These are phyloP conservation scores for Saccostrea cuccullata DNA, from an alignment of 1,140 invertebrate genomes.

Conservation along the genomic window DNA sequence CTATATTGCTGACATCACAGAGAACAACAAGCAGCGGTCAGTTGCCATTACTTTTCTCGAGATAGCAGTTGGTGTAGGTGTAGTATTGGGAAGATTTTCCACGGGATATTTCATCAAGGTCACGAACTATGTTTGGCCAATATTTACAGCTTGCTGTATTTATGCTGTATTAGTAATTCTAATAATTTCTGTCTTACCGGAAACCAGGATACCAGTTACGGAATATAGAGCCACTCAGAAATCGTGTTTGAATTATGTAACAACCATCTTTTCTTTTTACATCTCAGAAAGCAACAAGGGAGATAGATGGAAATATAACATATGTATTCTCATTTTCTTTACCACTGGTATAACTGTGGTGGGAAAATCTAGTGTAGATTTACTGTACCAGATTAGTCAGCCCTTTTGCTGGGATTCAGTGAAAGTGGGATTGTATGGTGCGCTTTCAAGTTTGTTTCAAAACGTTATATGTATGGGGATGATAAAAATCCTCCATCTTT, in stretches of 20 bases:
- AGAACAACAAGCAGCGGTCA: conserved; percentile 39
- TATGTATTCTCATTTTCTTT: conserved; percentile 42
- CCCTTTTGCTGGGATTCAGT: conserved; percentile 57
- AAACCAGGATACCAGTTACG: conserved; percentile 26
- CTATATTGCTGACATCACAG: conserved; percentile 48
- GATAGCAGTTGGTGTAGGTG: conserved; percentile 15
- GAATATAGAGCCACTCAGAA: background rate
- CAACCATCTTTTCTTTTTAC: conserved; percentile 42
- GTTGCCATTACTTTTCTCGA: conserved; percentile 42
- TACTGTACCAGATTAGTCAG: conserved; percentile 44
- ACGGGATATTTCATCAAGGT: conserved; percentile 49
- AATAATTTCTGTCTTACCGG: conserved; percentile 47
- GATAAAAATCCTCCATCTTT: conserved; percentile 45
- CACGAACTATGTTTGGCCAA: conserved; percentile 43
- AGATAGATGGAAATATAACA: conserved; percentile 38
- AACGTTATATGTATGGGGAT: conserved; percentile 28
- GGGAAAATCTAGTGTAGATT: conserved; percentile 35
- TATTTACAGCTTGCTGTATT: conserved; percentile 11
- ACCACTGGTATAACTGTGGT: background rate
- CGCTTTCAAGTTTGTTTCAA: background rate
- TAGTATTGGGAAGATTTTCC: conserved; percentile 8
- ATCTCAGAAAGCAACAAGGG: background rate
- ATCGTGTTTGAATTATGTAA: background rate
- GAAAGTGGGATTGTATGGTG: conserved; percentile 45
- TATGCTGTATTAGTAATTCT: conserved; percentile 11